A percentile compares a stretch with the other conserved stretches of the same genome.
phyloP scores from a whole-genome alignment of 2,113 vertebrate species.

The Rissa tridactyla region DNA sequence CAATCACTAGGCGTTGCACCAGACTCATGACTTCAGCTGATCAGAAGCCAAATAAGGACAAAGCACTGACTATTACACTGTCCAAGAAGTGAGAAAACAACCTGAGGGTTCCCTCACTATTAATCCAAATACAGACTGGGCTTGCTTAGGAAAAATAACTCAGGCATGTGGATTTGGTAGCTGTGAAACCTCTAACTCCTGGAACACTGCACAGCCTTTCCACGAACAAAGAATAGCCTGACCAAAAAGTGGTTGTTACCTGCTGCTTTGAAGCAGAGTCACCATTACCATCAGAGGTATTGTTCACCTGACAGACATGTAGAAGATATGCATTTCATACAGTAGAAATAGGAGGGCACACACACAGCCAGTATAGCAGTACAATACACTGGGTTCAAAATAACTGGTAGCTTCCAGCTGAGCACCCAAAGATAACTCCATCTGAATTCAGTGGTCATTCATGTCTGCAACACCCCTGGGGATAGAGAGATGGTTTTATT shows the following conservation, averaged over 20 bases:
- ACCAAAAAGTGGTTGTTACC: neutral
- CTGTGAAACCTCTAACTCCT: neutral
- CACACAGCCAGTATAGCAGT: neutral
- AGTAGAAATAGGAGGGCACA: rapidly evolving
- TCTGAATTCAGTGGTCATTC: neutral
- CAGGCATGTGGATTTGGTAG: neutral
- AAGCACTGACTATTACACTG: neutral
- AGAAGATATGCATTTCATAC: neutral
- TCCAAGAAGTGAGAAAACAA: neutral
- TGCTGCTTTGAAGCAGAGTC: neutral
- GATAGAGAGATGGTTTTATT: neutral
- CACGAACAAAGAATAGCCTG: rapidly evolving
- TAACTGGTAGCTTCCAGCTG: neutral
- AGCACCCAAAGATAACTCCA: neutral
- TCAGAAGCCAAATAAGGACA: neutral
- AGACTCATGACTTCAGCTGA: neutral
- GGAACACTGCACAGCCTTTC: neutral
- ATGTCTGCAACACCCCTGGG: neutral
- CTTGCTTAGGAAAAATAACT: neutral
- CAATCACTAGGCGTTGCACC: neutral
- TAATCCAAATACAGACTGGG: neutral
- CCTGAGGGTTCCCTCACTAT: neutral
- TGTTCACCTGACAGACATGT: neutral
- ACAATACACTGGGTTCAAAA: neutral
- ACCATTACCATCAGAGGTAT: neutral